Evolutionary conservation across 2,888 invertebrate genomes (phyloP), one percentile per base, ranked within the genome.

Genomic region (Leptogaster cylindrica): DNA sequence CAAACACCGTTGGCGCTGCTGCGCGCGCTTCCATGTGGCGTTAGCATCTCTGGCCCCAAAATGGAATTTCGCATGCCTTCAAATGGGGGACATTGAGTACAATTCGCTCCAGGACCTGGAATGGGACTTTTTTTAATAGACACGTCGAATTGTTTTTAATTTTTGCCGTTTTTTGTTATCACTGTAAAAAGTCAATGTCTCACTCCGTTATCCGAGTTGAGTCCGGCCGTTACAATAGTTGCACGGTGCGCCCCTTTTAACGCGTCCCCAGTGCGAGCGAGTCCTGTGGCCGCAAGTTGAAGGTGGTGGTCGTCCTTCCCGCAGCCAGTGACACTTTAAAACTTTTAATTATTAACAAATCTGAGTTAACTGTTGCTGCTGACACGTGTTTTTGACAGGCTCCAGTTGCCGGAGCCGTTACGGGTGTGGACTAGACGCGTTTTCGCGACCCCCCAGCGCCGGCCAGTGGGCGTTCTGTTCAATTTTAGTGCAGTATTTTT

Each of bases 51-150:
- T 31, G 48, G 31, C 31, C 31, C 27, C n/a, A 16, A 64, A 39
- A 33, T 44, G 44, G 18, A 44, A 51, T 63, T 67, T 67, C 58
- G 61, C 58, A 63, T 63, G 61, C 67, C 50, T 63, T 50, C 63
- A 51, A 64, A 14, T 28, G 8, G 55, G 33, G 55, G 64, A 48
- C 33, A 67, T 50, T 63, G 65, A 68, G 68, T 58, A 58, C 14
- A 65, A 58, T 65, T 50, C 48, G 68, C 65, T 65, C 36, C 68
- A 68, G 68, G 58, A 55, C 48, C 55, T 55, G 58, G 65, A 68
- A 58, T 68, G 39, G 41, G 51, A 63, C 25, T 67, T 67, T 50
- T 67, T 67, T 67, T 12, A 36, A 55, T n/a, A 39, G 55, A 55
- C 36, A 20, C 36, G 36, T 16, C 36, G 55, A 20, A 55, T 55